Percentiles rank a stretch among this genome's conserved stretches.
These are phyloP conservation scores for Chrysolophus pictus DNA, from an alignment of 2,797 vertebrate genomes.

Conservation along the genomic window DNA sequence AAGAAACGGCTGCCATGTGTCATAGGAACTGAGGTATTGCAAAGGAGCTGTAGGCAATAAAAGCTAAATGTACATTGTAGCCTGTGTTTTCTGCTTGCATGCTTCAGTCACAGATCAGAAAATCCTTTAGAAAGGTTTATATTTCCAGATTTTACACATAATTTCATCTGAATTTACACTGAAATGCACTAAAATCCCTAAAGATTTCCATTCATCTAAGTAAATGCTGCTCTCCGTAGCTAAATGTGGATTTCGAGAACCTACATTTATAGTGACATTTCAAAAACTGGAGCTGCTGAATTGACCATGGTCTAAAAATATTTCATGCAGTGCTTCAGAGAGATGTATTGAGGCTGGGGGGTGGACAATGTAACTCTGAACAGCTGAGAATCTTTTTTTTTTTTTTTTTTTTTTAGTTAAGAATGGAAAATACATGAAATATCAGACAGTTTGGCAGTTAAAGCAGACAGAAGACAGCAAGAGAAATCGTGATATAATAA, in stretches of 20 bases:
- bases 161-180: neutral
- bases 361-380: slow-evolving; percentile 15
- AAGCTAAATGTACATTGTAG: neutral
- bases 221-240: neutral
- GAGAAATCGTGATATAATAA: slow-evolving; percentile 2
- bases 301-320: neutral
- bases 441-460: slow-evolving; percentile 62
- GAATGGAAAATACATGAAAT: slow-evolving; percentile 59
- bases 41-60: neutral
- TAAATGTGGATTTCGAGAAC: neutral
- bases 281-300: neutral
- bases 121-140: neutral
- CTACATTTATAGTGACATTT: neutral
- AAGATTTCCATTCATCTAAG: neutral
- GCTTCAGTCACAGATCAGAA: neutral
- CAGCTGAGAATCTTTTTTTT: neutral
- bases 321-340: neutral
- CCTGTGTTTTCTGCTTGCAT: neutral
- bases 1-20: neutral
- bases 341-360: neutral
- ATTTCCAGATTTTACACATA: neutral
- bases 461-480: slow-evolving; percentile 60
- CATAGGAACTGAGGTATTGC: neutral
- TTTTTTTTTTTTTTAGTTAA: neutral
- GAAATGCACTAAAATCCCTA: neutral